These are phyloP conservation scores for Adelphocoris suturalis DNA, from an alignment of 2,888 invertebrate genomes.

Conservation along the genomic window DNA sequence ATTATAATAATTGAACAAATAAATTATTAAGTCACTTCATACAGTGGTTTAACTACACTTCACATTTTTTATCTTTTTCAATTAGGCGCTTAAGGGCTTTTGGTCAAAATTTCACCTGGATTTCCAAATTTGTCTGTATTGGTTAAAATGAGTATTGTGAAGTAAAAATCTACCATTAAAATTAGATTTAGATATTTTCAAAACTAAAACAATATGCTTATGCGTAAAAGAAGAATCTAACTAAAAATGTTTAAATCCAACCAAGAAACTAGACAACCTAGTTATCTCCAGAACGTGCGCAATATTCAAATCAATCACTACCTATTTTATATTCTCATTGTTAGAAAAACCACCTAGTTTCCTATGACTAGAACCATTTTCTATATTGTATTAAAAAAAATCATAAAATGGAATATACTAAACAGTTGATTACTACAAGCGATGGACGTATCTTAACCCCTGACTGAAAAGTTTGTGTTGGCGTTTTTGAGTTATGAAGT, in stretches of 20 bases:
- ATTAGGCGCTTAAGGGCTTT: background rate
- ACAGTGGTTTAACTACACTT: background rate
- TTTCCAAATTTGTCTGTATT: constrained; percentile 20
- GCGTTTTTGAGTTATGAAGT: too few species aligned
- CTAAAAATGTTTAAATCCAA: background rate
- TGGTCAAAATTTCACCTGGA: background rate
- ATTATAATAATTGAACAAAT: constrained; percentile 8
- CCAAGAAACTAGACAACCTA: background rate
- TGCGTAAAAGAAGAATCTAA: background rate
- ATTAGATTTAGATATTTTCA: background rate
- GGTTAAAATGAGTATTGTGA: background rate
- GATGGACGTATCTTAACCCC: constrained; percentile 14
- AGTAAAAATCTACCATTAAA: background rate
- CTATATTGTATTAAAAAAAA: constrained; percentile 36
- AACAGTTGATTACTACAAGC: constrained; percentile 15
- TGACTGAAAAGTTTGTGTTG: too few species aligned
- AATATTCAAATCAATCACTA: constrained; percentile 9
- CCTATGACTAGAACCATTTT: constrained; percentile 64
- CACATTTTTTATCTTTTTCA: background rate
- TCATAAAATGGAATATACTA: background rate
- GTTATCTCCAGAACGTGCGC: background rate
- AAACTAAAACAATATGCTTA: background rate
- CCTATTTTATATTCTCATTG: constrained; percentile 10
- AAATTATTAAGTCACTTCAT: constrained; percentile 12
- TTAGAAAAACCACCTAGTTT: constrained; percentile 49